phyloP scores from a whole-genome alignment of 2,888 invertebrate species.

The Anagyrus pseudococci region DNA sequence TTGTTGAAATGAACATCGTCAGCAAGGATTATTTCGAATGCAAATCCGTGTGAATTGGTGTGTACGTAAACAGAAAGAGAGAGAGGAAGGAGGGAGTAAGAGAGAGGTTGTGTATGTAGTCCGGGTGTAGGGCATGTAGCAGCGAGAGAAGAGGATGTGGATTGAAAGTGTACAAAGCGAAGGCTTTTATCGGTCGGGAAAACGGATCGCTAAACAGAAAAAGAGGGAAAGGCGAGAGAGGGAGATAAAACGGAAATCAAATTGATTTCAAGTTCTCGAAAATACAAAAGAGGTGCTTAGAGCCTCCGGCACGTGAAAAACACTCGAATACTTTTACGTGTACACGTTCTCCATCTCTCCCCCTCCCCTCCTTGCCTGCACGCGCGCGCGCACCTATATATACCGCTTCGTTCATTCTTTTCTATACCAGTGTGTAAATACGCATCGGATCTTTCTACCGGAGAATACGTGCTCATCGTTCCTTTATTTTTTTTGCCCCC shows the following conservation, averaged over 20 bases:
- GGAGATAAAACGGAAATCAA: constrained; percentile 31
- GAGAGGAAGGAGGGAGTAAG: no score
- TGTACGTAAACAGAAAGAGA: no score
- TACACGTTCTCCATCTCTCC: background rate
- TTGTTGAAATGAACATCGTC: no score
- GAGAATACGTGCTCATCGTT: constrained; percentile 3
- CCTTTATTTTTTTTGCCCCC: background rate
- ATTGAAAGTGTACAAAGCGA: background rate
- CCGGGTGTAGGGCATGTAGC: no score
- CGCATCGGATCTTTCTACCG: background rate
- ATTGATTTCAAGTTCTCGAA: constrained; percentile 30
- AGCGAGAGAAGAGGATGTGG: background rate
- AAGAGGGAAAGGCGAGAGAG: constrained; percentile 25
- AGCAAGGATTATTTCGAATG: no score
- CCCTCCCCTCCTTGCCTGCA: background rate
- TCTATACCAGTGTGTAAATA: background rate
- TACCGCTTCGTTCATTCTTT: background rate
- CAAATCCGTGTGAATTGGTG: no score
- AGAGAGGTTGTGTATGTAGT: no score
- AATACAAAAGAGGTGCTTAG: constrained; percentile 21
- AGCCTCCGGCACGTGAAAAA: constrained; percentile 21
- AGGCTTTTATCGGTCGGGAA: constrained; percentile 42
- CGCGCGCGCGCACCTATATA: no score
- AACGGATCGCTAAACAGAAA: constrained; percentile 22
- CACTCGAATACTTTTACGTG: constrained; percentile 30